Percentiles rank a stretch among this genome's conserved stretches.
Evolutionary conservation across 37 sponge, comb jelly and placozoan genomes (phyloP).

Genomic region (Agelas oroides): DNA sequence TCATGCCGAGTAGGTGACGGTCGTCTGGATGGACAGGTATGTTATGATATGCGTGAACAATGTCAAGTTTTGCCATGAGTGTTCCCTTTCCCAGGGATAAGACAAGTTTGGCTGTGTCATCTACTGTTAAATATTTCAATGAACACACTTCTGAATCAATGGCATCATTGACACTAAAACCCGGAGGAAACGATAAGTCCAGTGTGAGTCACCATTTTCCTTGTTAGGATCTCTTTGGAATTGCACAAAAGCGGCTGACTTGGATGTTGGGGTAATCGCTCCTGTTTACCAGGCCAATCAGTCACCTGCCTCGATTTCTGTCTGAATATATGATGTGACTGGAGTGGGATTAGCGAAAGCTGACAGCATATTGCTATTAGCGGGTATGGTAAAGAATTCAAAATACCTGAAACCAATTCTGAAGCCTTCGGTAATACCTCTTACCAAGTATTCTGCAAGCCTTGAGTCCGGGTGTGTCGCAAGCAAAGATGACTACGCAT

Average conservation of each 20-base stretch:
- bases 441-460: too few relatives aligned
- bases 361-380: too few relatives aligned
- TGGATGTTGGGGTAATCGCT: not conserved
- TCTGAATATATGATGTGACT: not conserved
- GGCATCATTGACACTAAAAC: constrained; percentile 8
- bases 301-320: not conserved
- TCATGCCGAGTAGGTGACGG: not conserved
- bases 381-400: too few relatives aligned
- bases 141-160: not conserved
- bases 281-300: not conserved
- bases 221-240: constrained; percentile 12
- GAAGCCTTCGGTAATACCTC: too few relatives aligned
- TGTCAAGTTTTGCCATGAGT: constrained; percentile 8
- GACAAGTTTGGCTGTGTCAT: not conserved
- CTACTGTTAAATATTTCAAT: not conserved
- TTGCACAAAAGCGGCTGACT: constrained; percentile 8
- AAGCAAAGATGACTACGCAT: too few relatives aligned
- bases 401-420: too few relatives aligned
- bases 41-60: not conserved
- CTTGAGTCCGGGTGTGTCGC: too few relatives aligned
- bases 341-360: not conserved
- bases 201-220: constrained; percentile 7
- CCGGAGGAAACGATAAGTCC: not conserved
- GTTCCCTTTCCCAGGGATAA: not conserved
- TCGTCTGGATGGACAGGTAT: constrained; percentile 6